These are phyloP conservation scores for Babylonia areolata DNA, from an alignment of 1,140 invertebrate species.

Conservation along the genomic window DNA sequence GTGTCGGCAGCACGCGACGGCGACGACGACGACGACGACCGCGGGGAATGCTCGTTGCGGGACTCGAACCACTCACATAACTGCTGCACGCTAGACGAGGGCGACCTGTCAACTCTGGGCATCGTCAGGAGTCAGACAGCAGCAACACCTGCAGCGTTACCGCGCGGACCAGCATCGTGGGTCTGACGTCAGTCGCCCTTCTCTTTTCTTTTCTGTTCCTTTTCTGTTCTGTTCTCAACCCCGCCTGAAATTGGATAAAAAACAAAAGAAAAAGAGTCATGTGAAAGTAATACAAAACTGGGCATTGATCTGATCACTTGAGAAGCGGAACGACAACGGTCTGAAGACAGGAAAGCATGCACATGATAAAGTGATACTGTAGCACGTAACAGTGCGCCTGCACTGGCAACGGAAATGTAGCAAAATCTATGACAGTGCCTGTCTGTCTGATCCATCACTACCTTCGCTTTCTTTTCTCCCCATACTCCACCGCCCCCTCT, in stretches of 20 bases:
- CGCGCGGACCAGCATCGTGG: background rate
- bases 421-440: background rate
- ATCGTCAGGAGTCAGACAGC: background rate
- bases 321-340: too few relatives aligned
- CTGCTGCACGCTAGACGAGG: background rate
- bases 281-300: too few relatives aligned
- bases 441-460: background rate
- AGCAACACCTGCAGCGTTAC: background rate
- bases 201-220: background rate
- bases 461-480: background rate
- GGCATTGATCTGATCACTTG: too few relatives aligned
- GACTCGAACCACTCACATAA: slow-evolving; percentile 2
- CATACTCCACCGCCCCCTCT: background rate
- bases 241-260: too few relatives aligned
- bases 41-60: background rate
- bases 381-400: background rate
- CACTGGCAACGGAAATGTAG: background rate
- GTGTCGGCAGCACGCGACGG: too few relatives aligned
- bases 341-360: background rate
- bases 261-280: too few relatives aligned
- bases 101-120: background rate
- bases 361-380: background rate
- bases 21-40: background rate
- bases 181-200: background rate
- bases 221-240: too few relatives aligned